Conservation (phyloP, 2,888 invertebrate genomes). For the Lumbricus terrestris region DNA sequence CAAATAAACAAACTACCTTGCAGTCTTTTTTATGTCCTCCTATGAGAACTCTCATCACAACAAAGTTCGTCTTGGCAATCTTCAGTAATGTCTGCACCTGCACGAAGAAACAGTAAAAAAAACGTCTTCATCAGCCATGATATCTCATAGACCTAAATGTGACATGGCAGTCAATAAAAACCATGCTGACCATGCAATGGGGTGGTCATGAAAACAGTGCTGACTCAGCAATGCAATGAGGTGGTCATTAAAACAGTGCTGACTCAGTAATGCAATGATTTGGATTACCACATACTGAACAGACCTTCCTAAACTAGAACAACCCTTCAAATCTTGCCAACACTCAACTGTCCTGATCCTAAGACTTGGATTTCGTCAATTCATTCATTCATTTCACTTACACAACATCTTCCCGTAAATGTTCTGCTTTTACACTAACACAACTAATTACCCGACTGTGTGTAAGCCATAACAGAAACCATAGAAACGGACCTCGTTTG, state of each 20-base stretch:
- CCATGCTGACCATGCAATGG: too few relatives aligned
- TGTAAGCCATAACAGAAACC: neutral
- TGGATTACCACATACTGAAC: neutral
- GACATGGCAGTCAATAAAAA: too few relatives aligned
- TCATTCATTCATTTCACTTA: neutral
- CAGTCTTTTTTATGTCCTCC: constrained; percentile 89
- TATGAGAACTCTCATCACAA: constrained; percentile 86
- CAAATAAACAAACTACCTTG: constrained; percentile 58
- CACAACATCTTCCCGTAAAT: neutral
- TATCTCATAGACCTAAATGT: too few relatives aligned
- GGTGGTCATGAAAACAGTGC: too few relatives aligned
- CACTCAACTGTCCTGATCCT: neutral
- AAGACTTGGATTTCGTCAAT: neutral
- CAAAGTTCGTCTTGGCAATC: constrained; percentile 91
- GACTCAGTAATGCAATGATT: neutral
- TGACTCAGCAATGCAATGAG: neutral
- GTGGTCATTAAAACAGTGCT: neutral
- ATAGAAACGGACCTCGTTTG: neutral
- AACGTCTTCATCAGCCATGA: neutral
- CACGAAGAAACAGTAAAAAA: constrained; percentile 30
- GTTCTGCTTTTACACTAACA: neutral
- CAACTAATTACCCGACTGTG: neutral
- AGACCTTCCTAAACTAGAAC: neutral
- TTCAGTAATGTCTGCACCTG: constrained; percentile 68
- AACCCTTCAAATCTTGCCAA: neutral